Percentiles rank a stretch among this genome's conserved stretches.
phyloP scores from a whole-genome alignment of 1,140 invertebrate species.

The Calycopis cecrops region DNA sequence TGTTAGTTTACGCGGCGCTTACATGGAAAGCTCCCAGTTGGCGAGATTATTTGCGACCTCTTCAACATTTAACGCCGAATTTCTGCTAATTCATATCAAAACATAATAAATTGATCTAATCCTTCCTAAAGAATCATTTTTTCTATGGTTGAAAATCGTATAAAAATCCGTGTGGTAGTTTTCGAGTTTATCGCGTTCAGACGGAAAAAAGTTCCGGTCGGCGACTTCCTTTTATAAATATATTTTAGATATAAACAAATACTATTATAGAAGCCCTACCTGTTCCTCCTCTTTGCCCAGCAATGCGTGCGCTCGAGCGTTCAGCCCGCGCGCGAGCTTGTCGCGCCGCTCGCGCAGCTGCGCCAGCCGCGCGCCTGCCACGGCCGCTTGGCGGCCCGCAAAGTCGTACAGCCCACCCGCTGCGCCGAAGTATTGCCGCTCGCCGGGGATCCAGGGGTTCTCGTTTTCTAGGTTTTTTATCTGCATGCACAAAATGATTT shows the following conservation, averaged over 20 bases:
- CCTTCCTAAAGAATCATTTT: no score
- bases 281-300: slow-evolving; percentile 91
- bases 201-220: no score
- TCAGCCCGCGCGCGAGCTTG: slow-evolving; percentile 83
- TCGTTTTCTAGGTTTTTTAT: slow-evolving; percentile 57
- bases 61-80: no score
- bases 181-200: no score
- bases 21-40: no score
- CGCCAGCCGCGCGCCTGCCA: slow-evolving; percentile 76
- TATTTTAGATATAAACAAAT: not conserved
- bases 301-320: slow-evolving; percentile 90
- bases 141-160: no score
- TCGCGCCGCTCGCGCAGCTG: slow-evolving; percentile 81
- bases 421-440: slow-evolving; percentile 87
- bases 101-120: no score
- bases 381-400: slow-evolving; percentile 75
- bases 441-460: slow-evolving; percentile 85
- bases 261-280: slow-evolving; percentile 35
- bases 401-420: slow-evolving; percentile 78
- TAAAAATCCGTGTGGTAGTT: no score
- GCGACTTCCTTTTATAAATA: no score
- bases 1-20: no score
- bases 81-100: no score
- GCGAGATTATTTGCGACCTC: no score
- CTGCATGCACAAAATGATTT: slow-evolving; percentile 22